A percentile compares a stretch with the other conserved stretches of the same genome.
Evolutionary conservation across 2,888 invertebrate genomes (phyloP).

Genomic region (Syrista parreyssii): DNA sequence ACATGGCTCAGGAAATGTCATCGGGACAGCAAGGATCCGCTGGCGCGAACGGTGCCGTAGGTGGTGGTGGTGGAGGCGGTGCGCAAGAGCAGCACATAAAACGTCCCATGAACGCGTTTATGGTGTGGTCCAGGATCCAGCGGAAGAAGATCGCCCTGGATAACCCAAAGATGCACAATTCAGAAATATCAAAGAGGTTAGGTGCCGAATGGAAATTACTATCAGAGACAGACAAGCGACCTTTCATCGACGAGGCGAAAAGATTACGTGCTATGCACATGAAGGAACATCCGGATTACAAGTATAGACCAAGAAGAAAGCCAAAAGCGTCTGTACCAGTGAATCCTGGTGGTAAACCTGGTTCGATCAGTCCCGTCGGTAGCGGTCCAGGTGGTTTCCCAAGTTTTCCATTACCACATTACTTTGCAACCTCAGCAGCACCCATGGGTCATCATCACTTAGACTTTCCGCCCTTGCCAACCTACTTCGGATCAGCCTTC

Average conservation of each 20-base stretch:
- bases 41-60: no score
- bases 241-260: conserved; percentile 96
- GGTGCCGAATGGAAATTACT: conserved; percentile 95
- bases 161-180: conserved; percentile 93
- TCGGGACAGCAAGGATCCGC: conserved; percentile 20
- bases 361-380: conserved; percentile 38
- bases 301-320: conserved; percentile 87
- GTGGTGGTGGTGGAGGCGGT: not conserved
- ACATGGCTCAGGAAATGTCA: conserved; percentile 37
- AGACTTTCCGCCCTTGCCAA: conserved; percentile 75
- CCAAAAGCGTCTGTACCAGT: conserved; percentile 81
- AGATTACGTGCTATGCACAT: conserved; percentile 87
- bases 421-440: conserved; percentile 73
- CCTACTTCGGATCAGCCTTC: conserved; percentile 82
- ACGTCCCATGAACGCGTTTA: conserved; percentile 97
- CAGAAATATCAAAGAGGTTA: conserved; percentile 89
- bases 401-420: conserved; percentile 73
- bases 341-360: conserved; percentile 66
- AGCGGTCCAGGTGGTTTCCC: conserved; percentile 67
- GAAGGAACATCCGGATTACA: conserved; percentile 93
- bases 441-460: conserved; percentile 67
- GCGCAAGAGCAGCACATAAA: conserved; percentile 84
- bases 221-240: conserved; percentile 87
- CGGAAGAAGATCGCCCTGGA: conserved; percentile 92
- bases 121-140: conserved; percentile 96